Evolutionary conservation across 2,113 vertebrate genomes (phyloP).

Genomic region (Cochlearius cochlearius): DNA sequence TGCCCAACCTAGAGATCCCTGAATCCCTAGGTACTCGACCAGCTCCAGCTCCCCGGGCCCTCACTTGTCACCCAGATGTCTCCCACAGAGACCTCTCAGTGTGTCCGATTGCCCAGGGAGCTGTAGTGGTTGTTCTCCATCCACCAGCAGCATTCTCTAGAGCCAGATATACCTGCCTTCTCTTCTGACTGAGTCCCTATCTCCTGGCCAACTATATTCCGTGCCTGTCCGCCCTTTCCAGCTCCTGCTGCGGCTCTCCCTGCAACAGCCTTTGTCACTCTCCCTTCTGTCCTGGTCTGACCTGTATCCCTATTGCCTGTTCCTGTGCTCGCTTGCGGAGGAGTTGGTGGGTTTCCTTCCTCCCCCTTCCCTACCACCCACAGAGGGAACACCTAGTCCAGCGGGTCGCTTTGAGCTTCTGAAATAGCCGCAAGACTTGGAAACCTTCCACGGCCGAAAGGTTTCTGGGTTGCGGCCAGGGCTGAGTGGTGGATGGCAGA

Average conservation of each 20-base stretch:
- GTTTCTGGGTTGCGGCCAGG: neutral
- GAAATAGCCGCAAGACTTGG: neutral
- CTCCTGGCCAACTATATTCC: neutral
- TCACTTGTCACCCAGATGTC: neutral
- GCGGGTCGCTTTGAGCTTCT: neutral
- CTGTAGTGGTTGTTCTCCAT: neutral
- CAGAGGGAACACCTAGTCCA: constrained; percentile 35
- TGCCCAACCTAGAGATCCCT: neutral
- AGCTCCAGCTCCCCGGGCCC: neutral
- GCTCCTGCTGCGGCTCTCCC: neutral
- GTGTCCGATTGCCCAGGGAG: neutral
- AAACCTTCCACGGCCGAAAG: neutral
- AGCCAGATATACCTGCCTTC: neutral
- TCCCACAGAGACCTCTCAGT: neutral
- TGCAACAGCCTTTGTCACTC: neutral
- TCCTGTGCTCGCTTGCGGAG: neutral
- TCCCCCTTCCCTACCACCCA: neutral
- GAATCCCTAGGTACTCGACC: neutral
- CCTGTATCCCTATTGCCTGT: neutral
- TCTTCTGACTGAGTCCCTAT: neutral
- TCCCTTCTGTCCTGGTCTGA: neutral
- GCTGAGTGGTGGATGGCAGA: neutral
- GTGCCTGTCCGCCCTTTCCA: neutral
- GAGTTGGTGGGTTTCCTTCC: neutral
- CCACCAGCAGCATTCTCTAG: neutral